phyloP scores from a whole-genome alignment of 2,113 vertebrate species.

The Atrichornis clamosus region DNA sequence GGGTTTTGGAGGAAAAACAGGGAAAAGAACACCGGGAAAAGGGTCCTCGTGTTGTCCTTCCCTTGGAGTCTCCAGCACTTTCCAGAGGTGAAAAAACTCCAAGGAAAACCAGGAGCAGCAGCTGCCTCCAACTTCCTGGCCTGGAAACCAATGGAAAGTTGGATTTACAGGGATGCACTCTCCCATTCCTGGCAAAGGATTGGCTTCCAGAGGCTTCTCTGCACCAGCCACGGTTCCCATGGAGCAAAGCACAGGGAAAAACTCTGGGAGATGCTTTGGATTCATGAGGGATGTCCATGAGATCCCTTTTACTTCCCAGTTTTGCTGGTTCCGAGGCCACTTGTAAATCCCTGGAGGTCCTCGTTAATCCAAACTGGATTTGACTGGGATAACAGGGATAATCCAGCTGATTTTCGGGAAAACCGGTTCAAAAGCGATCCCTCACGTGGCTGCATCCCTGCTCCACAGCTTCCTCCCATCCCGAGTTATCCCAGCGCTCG shows the following conservation, averaged over 20 bases:
- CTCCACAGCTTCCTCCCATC: not conserved
- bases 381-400: rapidly evolving
- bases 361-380: not conserved
- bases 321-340: not conserved
- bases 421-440: rapidly evolving
- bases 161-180: not conserved
- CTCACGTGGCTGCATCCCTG: not conserved
- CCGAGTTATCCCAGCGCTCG: not conserved
- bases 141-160: not conserved
- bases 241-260: not conserved
- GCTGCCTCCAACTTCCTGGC: not conserved
- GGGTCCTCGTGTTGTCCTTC: rapidly evolving
- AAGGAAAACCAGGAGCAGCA: not conserved
- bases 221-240: rapidly evolving
- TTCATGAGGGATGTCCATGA: not conserved
- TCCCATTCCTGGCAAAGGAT: not conserved
- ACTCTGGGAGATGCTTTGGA: not conserved
- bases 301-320: too few species aligned
- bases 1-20: not conserved
- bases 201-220: rapidly evolving
- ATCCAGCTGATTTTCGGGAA: not conserved
- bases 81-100: not conserved
- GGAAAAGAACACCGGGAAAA: not conserved
- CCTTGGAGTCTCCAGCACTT: not conserved
- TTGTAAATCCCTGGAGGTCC: not conserved